Conservation (phyloP, 1,140 invertebrate genomes). For the Danaus plexippus region DNA sequence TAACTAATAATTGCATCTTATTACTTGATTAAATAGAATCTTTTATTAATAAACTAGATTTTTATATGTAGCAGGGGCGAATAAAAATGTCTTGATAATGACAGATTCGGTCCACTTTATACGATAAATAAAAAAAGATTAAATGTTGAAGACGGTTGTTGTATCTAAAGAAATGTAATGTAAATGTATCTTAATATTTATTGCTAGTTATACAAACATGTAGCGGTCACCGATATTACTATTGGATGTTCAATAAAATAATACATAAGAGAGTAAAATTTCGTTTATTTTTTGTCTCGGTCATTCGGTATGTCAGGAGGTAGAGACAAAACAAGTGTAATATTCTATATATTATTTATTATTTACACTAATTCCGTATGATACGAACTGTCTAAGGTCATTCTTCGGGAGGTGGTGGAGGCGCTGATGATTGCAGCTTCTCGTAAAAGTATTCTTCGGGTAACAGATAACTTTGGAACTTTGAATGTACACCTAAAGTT, state of each 20-base stretch:
- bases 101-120: constrained; percentile 5
- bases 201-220: constrained; percentile 24
- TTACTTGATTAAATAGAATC: not conserved
- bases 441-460: constrained; percentile 5
- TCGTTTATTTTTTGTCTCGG: constrained; percentile 5
- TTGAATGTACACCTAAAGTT: not conserved
- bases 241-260: constrained; percentile 40
- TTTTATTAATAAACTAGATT: constrained; percentile 1
- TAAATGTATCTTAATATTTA: constrained; percentile 21
- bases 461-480: constrained; percentile 3
- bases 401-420: constrained; percentile 4
- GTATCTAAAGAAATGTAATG: constrained; percentile 8
- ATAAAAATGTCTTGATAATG: constrained; percentile 3
- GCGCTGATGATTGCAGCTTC: constrained; percentile 1
- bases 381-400: constrained; percentile 1
- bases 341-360: not conserved
- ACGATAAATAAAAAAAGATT: not conserved
- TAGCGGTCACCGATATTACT: constrained; percentile 40
- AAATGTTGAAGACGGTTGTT: constrained; percentile 1
- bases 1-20: constrained; percentile 4
- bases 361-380: not conserved
- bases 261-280: constrained; percentile 10
- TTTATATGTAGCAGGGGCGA: constrained; percentile 2
- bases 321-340: not conserved
- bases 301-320: not conserved